Percentiles rank a stretch among this genome's conserved stretches.
phyloP scores from a whole-genome alignment of 2,797 vertebrate species.

The Phylloscopus collybita region DNA sequence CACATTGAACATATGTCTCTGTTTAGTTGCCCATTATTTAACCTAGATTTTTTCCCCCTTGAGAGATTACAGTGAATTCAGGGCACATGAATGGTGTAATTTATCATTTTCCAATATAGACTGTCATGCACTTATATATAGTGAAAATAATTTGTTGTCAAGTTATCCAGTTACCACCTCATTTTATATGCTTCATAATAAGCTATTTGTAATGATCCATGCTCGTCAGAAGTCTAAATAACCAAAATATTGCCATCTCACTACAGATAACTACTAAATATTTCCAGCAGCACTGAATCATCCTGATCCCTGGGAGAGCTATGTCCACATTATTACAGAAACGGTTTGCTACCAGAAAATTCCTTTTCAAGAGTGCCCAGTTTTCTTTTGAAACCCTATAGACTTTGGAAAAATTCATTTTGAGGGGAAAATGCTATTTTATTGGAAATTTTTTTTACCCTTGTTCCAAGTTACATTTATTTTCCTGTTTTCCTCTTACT shows the following conservation, averaged over 20 bases:
- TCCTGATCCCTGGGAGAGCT: conserved; percentile 1
- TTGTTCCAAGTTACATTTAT: not conserved
- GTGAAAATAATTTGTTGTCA: conserved; percentile 61
- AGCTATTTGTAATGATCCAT: conserved; percentile 50
- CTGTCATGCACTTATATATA: not conserved
- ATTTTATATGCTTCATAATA: conserved; percentile 40
- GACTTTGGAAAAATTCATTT: not conserved
- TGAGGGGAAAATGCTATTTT: not conserved
- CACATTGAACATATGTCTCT: conserved; percentile 55
- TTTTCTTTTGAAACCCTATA: not conserved
- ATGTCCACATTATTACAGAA: not conserved
- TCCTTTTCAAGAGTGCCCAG: not conserved
- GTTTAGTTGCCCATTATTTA: conserved; percentile 60
- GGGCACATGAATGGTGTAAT: conserved; percentile 26
- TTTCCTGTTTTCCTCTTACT: not conserved
- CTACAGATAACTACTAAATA: conserved; percentile 38
- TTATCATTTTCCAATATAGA: conserved; percentile 50
- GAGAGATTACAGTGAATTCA: conserved; percentile 23
- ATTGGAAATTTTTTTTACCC: not conserved
- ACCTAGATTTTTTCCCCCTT: not conserved
- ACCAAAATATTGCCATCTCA: conserved; percentile 39
- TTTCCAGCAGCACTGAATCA: conserved; percentile 41
- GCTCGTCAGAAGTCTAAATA: conserved; percentile 36
- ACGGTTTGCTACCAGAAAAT: conserved; percentile 15
- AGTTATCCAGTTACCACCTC: conserved; percentile 45